phyloP scores from a whole-genome alignment of 2,113 vertebrate genomes.

The Saimiri boliviensis region DNA sequence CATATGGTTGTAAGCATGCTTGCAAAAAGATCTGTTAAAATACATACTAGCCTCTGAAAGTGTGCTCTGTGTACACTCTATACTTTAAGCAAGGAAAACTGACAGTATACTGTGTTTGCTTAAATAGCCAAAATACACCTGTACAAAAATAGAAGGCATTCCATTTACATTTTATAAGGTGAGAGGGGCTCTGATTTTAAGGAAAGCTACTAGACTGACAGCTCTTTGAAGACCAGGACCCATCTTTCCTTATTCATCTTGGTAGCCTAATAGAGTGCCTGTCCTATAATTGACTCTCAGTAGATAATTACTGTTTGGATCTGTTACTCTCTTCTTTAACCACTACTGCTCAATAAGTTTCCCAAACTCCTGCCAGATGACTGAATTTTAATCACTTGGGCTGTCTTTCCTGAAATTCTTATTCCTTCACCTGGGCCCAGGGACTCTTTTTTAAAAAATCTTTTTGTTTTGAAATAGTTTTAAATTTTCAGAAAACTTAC shows the following conservation, averaged over 20 bases:
- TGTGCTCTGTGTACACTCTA: slow-evolving; percentile 91
- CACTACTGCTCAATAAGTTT: not conserved
- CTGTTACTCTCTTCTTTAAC: not conserved
- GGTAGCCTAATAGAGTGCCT: not conserved
- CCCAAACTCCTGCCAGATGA: not conserved
- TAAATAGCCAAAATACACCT: slow-evolving; percentile 92
- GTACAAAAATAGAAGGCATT: slow-evolving; percentile 87
- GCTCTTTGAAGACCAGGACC: not conserved
- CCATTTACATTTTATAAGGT: slow-evolving; percentile 82
- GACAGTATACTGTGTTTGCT: slow-evolving; percentile 96
- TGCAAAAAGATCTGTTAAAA: slow-evolving; percentile 93
- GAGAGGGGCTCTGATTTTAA: slow-evolving; percentile 75
- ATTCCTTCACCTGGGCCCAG: not conserved
- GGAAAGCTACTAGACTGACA: slow-evolving; percentile 45
- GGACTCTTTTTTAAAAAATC: not conserved
- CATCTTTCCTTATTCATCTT: not conserved
- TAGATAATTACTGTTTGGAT: not conserved
- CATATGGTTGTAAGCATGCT: slow-evolving; percentile 96
- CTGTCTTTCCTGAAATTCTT: not conserved
- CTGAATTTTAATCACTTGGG: not conserved
- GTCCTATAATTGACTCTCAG: not conserved
- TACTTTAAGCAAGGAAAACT: slow-evolving; percentile 89
- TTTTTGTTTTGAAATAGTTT: slow-evolving; percentile 6
- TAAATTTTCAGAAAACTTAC: not conserved
- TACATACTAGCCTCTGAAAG: slow-evolving; percentile 97